Evolutionary conservation across 1,140 invertebrate genomes (phyloP), one percentile per base, ranked within the genome.

Genomic region (Araneus ventricosus): DNA sequence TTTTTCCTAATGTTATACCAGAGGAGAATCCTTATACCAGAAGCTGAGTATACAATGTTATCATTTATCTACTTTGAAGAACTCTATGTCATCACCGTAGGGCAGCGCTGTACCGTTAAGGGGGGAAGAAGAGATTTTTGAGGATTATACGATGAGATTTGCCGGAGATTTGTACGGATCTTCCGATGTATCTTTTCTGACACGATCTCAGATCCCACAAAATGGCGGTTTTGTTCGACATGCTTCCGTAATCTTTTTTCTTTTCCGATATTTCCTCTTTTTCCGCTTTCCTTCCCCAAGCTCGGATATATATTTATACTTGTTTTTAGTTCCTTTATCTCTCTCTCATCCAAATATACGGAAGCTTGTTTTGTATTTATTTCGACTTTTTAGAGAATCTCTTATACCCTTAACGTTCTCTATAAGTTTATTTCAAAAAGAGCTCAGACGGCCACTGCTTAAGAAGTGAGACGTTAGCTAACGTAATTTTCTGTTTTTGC

Each of bases 221-320:
- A 86, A 86, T 86, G 84, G 30, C 57, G 52, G 84, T 86, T 86
- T 86, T 86, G 84, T 86, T 86, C 84, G 57, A 61, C 52, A 59
- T 59, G 41, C 37, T 86, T 30, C 52, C 17, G 52, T 86, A 86
- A 86, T 86, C 84, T 57, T 59, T 57, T 59, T 52, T 84, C 45
- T 84, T 45, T 45, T 27, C 24, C n/a, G 7, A 45, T 84, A 45
- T 45, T 84, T 45, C 39, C 39, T 84, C 39, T 84, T 27, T 52
- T 14, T 41, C 80, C 45, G 39, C 80, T 39, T 27, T n/a, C 4
- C 6, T 45, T 84, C n/a, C 24, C n/a, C 5, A 22, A n/a, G 37
- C 17, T 39, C 39, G 24, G 37, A n/a, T 67, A 84, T 52, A 52
- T n/a, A 52, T 84, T n/a, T 45, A 41, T 84, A 24, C 39, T 52